phyloP scores from a whole-genome alignment of 2,797 vertebrate genomes.

The Falco naumanni region DNA sequence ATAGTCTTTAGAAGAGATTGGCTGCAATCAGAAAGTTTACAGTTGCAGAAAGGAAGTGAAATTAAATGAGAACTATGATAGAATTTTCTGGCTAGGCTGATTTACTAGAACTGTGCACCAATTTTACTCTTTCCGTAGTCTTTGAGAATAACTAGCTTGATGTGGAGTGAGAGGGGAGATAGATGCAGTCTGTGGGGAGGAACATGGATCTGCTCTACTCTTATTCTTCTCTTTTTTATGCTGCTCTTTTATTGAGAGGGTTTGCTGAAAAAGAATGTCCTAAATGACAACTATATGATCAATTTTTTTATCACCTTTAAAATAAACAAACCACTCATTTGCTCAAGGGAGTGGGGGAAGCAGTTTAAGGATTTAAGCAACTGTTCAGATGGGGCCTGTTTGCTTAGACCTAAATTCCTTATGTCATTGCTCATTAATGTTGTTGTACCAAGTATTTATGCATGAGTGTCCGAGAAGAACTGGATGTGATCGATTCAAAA shows the following conservation, averaged over 20 bases:
- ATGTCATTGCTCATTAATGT: conserved; percentile 60
- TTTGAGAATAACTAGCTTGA: not conserved
- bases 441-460: conserved; percentile 64
- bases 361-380: not conserved
- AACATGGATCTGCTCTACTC: not conserved
- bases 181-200: not conserved
- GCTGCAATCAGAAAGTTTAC: not conserved
- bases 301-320: not conserved
- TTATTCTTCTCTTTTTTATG: not conserved
- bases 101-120: not conserved
- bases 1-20: not conserved
- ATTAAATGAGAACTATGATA: not conserved
- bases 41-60: not conserved
- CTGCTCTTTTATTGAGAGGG: not conserved
- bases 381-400: conserved; percentile 30
- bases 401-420: conserved; percentile 68
- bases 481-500: conserved; percentile 56
- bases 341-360: not conserved
- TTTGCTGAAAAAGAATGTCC: not conserved
- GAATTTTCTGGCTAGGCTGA: not conserved
- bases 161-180: not conserved
- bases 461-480: conserved; percentile 65
- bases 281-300: not conserved
- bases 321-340: not conserved
- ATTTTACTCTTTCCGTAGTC: not conserved